These are phyloP conservation scores for Alectura lathami DNA, from an alignment of 2,113 vertebrate genomes.

Conservation along the genomic window DNA sequence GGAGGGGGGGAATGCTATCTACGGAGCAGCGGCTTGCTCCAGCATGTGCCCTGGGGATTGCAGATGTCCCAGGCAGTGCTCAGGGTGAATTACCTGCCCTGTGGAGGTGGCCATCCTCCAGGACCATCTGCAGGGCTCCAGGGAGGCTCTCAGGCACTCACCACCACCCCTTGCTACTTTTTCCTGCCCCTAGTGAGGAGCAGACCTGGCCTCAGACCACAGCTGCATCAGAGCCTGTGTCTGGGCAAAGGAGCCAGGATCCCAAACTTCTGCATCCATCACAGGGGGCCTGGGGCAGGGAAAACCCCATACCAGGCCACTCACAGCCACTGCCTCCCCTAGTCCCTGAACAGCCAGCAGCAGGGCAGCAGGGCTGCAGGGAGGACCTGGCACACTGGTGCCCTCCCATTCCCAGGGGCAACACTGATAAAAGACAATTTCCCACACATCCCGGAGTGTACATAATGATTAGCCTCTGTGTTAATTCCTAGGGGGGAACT, in stretches of 20 bases:
- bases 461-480: background rate
- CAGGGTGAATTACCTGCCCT: background rate
- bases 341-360: background rate
- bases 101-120: background rate
- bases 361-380: background rate
- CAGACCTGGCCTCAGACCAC: background rate
- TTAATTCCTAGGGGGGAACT: background rate
- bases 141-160: background rate
- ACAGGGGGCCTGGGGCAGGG: accelerated
- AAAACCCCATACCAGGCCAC: background rate
- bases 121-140: background rate
- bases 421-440: background rate
- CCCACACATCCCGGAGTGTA: conserved; percentile 7
- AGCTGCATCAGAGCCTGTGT: background rate
- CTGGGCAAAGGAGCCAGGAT: no score
- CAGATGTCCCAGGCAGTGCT: background rate
- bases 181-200: accelerated
- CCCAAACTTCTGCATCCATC: no score
- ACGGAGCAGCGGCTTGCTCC: background rate
- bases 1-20: background rate
- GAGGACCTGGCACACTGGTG: background rate
- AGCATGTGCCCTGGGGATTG: accelerated
- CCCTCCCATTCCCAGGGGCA: background rate
- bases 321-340: background rate
- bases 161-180: background rate